phyloP scores from a whole-genome alignment of 1,140 invertebrate species.

The Drosophila erecta region DNA sequence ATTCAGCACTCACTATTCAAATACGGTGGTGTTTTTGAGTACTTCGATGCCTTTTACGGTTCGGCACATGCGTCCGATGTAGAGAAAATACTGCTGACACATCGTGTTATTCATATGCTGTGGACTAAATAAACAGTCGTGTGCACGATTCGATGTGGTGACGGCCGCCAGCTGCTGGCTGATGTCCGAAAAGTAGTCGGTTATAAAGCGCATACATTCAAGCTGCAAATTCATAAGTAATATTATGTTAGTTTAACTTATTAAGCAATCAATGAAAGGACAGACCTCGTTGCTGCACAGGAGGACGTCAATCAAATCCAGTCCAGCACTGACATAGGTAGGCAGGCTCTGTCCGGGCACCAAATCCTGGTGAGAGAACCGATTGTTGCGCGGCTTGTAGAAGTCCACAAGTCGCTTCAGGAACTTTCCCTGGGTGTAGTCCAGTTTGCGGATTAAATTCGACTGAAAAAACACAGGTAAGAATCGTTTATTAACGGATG shows the following conservation, averaged over 20 bases:
- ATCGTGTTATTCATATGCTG: conserved; percentile 94
- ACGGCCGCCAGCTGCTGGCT: conserved; percentile 91
- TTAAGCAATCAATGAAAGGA: neutral
- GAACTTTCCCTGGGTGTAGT: conserved; percentile 92
- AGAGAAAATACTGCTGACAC: conserved; percentile 97
- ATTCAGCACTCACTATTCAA: conserved; percentile 88
- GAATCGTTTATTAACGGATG: too few relatives aligned
- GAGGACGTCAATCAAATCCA: conserved; percentile 92
- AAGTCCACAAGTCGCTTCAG: conserved; percentile 93
- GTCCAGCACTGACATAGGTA: conserved; percentile 89
- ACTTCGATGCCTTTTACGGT: conserved; percentile 89
- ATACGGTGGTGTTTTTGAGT: conserved; percentile 91
- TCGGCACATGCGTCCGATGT: conserved; percentile 94
- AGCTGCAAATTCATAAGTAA: conserved; percentile 55
- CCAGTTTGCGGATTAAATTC: conserved; percentile 87
- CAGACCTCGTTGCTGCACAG: conserved; percentile 85
- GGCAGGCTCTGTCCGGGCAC: conserved; percentile 85
- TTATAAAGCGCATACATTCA: conserved; percentile 88
- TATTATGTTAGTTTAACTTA: neutral
- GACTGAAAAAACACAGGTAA: conserved; percentile 33
- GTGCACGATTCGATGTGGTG: conserved; percentile 89
- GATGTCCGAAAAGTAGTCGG: conserved; percentile 93
- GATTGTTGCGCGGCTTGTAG: conserved; percentile 94
- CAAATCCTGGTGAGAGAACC: conserved; percentile 91
- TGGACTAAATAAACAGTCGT: conserved; percentile 95